phyloP scores from a whole-genome alignment of 30 jellyfish, hydroid and myxozoan species.

The Aurelia aurita region DNA sequence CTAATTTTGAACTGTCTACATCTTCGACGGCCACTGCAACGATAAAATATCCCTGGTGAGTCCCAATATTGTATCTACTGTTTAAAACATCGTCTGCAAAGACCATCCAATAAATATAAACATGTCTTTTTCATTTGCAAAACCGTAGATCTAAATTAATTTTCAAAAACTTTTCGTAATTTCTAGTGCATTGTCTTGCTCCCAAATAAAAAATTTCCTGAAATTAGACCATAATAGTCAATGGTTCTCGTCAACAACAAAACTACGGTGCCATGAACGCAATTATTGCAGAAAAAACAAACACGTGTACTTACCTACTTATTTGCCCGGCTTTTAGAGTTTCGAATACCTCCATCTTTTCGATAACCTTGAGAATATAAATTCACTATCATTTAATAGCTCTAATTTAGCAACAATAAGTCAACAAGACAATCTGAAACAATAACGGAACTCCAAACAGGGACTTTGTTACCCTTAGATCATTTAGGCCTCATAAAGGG shows the following conservation, averaged over 20 bases:
- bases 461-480: neutral
- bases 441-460: no score
- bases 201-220: no score
- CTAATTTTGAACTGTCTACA: conserved; percentile 82
- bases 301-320: conserved; percentile 11
- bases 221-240: neutral
- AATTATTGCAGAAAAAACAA: neutral
- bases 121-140: no score
- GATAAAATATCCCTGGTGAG: neutral
- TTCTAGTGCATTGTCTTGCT: no score
- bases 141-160: no score
- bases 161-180: no score
- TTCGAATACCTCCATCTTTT: conserved; percentile 80
- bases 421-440: neutral
- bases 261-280: neutral
- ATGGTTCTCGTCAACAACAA: neutral
- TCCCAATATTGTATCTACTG: no score
- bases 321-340: conserved; percentile 27
- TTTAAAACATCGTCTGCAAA: no score
- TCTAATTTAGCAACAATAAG: neutral
- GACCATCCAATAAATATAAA: no score
- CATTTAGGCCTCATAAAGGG: neutral
- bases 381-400: neutral
- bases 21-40: conserved; percentile 25
- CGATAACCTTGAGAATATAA: conserved; percentile 67